These are phyloP conservation scores for Stercorarius parasiticus DNA, from an alignment of 2,113 vertebrate species.

Conservation along the genomic window DNA sequence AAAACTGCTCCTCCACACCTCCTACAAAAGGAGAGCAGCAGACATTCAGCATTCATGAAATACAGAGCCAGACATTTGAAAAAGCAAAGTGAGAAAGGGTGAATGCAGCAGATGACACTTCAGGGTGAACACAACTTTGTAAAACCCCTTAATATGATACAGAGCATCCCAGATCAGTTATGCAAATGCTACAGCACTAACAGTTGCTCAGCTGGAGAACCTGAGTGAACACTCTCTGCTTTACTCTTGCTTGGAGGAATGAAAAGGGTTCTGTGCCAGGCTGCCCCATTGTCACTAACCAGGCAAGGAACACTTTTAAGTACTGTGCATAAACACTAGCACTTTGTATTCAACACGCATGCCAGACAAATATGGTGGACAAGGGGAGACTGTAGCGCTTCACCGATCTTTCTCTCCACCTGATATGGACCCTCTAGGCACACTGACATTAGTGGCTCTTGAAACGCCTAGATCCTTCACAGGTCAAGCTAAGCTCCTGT, in stretches of 20 bases:
- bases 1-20: constrained; percentile 87
- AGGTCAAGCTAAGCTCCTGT: neutral
- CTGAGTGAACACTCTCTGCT: neutral
- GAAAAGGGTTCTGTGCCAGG: constrained; percentile 1
- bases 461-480: neutral
- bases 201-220: neutral
- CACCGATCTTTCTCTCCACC: neutral
- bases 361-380: neutral
- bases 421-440: neutral
- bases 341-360: neutral
- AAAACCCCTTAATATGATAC: neutral
- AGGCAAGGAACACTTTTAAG: neutral
- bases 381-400: neutral
- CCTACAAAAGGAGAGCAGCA: constrained; percentile 72
- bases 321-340: neutral
- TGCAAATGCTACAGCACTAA: neutral
- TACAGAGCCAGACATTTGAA: neutral
- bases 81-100: neutral
- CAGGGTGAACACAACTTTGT: neutral
- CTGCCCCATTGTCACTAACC: neutral
- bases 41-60: neutral
- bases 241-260: neutral
- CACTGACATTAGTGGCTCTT: neutral
- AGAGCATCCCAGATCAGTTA: neutral
- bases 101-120: neutral